Evolutionary conservation across 2,113 vertebrate species (phyloP).

Genomic region (Piaya cayana): DNA sequence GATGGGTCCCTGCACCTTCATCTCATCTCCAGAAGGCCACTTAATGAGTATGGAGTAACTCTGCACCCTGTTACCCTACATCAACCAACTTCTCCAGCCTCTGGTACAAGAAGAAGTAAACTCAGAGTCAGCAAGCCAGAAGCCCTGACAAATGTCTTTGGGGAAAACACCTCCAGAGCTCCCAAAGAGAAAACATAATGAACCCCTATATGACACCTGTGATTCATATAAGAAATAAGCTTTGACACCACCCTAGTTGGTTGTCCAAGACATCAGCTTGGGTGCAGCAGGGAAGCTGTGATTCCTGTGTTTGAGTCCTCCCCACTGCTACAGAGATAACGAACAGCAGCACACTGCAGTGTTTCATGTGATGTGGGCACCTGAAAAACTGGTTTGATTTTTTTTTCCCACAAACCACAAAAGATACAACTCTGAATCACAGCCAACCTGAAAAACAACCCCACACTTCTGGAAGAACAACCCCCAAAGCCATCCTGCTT

Average conservation of each 20-base stretch:
- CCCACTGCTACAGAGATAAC: background rate
- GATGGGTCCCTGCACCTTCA: background rate
- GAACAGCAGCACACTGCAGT: background rate
- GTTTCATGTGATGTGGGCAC: background rate
- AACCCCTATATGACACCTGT: background rate
- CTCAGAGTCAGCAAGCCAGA: background rate
- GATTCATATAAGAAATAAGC: background rate
- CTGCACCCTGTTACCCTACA: background rate
- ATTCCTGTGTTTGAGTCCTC: slow-evolving; percentile 1
- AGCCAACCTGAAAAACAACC: slow-evolving; percentile 30
- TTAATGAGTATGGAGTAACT: background rate
- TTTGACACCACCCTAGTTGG: background rate
- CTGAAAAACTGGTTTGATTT: slow-evolving; percentile 11
- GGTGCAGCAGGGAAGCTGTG: background rate
- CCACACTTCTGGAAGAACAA: background rate
- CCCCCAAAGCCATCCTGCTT: background rate
- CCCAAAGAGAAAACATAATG: background rate
- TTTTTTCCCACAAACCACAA: background rate
- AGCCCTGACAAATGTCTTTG: background rate
- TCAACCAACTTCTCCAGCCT: background rate
- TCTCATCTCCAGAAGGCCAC: background rate
- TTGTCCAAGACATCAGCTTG: fast-evolving
- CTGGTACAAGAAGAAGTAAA: background rate
- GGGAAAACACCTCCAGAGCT: background rate
- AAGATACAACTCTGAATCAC: slow-evolving; percentile 22